phyloP scores from a whole-genome alignment of 2,113 vertebrate genomes.

The Lophius piscatorius region DNA sequence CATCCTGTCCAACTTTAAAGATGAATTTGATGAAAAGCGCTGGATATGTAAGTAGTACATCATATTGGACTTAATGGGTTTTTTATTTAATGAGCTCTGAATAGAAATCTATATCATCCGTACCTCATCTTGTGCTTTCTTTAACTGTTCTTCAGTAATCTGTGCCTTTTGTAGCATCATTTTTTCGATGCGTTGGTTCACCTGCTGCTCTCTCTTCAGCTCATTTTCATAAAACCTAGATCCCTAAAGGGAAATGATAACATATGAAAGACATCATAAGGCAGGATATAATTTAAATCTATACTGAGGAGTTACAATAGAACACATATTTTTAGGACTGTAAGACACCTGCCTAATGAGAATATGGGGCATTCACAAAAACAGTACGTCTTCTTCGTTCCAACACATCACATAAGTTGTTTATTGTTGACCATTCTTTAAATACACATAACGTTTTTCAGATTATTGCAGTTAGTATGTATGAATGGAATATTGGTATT shows the following conservation, averaged over 20 bases:
- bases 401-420: not conserved
- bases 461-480: no score
- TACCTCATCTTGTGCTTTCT: slow-evolving; percentile 89
- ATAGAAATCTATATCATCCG: not conserved
- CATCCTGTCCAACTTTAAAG: slow-evolving; percentile 84
- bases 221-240: slow-evolving; percentile 96
- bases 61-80: not conserved
- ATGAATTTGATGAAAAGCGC: not conserved
- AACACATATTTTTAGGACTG: slow-evolving; percentile 21
- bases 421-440: no score
- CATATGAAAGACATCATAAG: not conserved
- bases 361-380: slow-evolving; percentile 23
- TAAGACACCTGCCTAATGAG: slow-evolving; percentile 1
- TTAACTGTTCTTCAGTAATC: slow-evolving; percentile 86
- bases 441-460: no score
- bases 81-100: not conserved
- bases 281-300: not conserved
- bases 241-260: slow-evolving; percentile 80
- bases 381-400: no score
- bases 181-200: slow-evolving; percentile 93
- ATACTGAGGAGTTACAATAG: slow-evolving; percentile 4
- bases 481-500: not conserved
- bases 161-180: slow-evolving; percentile 88
- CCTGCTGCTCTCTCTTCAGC: slow-evolving; percentile 92
- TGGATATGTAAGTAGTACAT: not conserved